Conservation (phyloP, 2,113 vertebrate genomes). For the Microcebus tavaratra region DNA sequence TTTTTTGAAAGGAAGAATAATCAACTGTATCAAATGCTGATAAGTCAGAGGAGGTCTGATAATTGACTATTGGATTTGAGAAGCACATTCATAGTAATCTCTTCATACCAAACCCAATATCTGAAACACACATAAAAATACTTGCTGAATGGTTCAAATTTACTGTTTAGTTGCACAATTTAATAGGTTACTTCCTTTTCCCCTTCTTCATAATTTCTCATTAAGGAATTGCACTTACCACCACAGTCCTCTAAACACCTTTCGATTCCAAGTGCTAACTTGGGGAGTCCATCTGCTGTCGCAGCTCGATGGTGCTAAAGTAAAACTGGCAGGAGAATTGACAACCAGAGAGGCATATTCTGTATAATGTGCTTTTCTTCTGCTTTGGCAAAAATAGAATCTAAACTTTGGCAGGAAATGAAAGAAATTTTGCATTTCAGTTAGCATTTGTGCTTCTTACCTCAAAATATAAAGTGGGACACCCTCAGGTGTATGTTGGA, state of each 20-base stretch:
- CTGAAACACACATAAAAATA: background rate
- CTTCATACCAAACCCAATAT: background rate
- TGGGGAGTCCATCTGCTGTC: background rate
- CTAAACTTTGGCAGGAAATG: conserved; percentile 64
- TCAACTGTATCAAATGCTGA: background rate
- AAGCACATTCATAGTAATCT: background rate
- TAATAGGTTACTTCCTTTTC: background rate
- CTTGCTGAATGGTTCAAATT: background rate
- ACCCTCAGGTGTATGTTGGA: background rate
- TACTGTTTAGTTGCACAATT: background rate
- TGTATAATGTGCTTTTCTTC: background rate
- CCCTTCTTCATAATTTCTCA: conserved; percentile 40
- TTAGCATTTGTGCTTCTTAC: conserved; percentile 7
- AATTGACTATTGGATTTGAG: background rate
- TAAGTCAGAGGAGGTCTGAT: background rate
- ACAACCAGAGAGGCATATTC: conserved; percentile 4
- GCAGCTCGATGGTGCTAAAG: background rate
- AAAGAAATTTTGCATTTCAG: conserved; percentile 55
- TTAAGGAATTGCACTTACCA: conserved; percentile 41
- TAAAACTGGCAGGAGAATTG: conserved; percentile 51
- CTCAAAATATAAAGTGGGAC: background rate
- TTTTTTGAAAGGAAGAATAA: background rate
- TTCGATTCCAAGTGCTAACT: conserved; percentile 49
- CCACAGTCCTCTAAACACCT: conserved; percentile 33
- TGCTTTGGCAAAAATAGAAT: conserved; percentile 63